These are phyloP conservation scores for Aromia moschata DNA, from an alignment of 2,888 invertebrate genomes.

Conservation along the genomic window DNA sequence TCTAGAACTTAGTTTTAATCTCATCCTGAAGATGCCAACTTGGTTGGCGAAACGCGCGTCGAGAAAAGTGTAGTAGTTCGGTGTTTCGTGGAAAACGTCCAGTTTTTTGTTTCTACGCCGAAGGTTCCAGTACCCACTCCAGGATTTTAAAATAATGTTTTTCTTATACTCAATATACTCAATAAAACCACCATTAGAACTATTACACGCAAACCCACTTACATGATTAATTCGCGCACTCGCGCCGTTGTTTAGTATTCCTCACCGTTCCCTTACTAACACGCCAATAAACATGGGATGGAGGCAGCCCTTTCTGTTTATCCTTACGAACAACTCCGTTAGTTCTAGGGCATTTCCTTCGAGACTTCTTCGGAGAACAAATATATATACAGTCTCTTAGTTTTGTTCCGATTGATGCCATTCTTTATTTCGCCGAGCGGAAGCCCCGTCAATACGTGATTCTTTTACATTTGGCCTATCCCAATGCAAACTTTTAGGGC, in stretches of 20 bases:
- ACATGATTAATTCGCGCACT: not conserved
- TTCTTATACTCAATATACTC: too few species aligned
- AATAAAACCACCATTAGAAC: too few species aligned
- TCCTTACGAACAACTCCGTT: slow-evolving; percentile 32
- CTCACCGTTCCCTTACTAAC: not conserved
- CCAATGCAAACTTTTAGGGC: slow-evolving; percentile 51
- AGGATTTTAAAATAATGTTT: too few species aligned
- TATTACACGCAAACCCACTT: too few species aligned
- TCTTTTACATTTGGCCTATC: slow-evolving; percentile 58
- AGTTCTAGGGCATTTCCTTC: slow-evolving; percentile 29
- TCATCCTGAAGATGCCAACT: too few species aligned
- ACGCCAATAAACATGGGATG: slow-evolving; percentile 15
- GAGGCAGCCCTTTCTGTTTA: slow-evolving; percentile 27
- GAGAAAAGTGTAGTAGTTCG: too few species aligned
- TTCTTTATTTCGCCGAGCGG: slow-evolving; percentile 49
- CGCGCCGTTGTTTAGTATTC: not conserved
- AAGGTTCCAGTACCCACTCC: too few species aligned
- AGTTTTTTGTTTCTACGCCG: too few species aligned
- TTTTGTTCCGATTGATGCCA: slow-evolving; percentile 33
- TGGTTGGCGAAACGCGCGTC: too few species aligned
- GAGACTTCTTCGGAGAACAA: slow-evolving; percentile 29
- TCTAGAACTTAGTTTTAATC: too few species aligned
- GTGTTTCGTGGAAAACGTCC: too few species aligned
- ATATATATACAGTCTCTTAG: slow-evolving; percentile 29
- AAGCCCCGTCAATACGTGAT: slow-evolving; percentile 54